Evolutionary conservation across 2,797 vertebrate genomes (phyloP).

Genomic region (Halcyon leucocephala): DNA sequence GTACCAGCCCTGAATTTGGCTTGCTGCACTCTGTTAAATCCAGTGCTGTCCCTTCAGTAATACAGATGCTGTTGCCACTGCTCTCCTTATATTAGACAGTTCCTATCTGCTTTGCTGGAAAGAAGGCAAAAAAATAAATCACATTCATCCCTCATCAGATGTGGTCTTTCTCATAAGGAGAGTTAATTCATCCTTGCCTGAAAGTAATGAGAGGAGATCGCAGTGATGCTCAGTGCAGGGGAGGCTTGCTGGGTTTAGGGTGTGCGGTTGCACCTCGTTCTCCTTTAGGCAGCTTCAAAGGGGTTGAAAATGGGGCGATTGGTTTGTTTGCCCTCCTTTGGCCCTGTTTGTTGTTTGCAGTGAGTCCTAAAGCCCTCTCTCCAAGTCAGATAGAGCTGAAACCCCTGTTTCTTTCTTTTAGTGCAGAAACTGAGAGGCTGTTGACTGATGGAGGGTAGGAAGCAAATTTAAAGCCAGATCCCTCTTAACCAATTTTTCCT

Average conservation of each 20-base stretch:
- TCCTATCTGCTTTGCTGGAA: background rate
- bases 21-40: background rate
- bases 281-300: background rate
- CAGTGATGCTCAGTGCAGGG: fast-evolving
- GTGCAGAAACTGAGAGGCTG: background rate
- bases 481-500: background rate
- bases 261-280: background rate
- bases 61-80: background rate
- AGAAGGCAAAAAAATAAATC: background rate
- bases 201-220: background rate
- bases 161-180: background rate
- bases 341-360: background rate
- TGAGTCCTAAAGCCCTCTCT: background rate
- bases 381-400: background rate
- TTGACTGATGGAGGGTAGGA: background rate
- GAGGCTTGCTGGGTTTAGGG: background rate
- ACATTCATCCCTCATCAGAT: fast-evolving
- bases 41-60: fast-evolving
- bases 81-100: background rate
- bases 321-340: background rate
- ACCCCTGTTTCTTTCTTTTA: background rate
- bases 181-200: background rate
- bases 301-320: background rate
- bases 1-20: background rate
- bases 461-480: background rate